Base-by-base conservation (phyloP, 2,113 vertebrate genomes). In the Cathartes aura region DNA sequence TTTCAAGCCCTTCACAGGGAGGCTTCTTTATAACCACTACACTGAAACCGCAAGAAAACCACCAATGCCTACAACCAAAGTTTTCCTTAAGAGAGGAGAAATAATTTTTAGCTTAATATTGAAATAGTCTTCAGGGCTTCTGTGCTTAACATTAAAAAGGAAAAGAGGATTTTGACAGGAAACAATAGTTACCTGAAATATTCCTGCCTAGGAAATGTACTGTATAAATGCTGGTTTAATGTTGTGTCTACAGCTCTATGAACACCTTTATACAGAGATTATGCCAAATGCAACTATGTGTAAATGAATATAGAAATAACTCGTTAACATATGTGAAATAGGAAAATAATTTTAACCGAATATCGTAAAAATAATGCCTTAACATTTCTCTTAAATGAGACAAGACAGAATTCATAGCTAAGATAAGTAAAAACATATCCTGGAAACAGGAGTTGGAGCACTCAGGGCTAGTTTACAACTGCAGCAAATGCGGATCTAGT, bases 311-410 rank as follows among this genome's bases (percentile, higher is more conserved):
- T 0, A 55, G 29, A 43, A 56, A 62, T 45, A 70, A 83, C 15
- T 34, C 2, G 2, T 16, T 73, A 70, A 42, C 0, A 0, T 26
- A 38, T 1, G 18, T 23, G 38, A 82, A 81, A 64, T 1, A 32
- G 17, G 55, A 83, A 83, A 55, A 78, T 21, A 50, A 81, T 15
- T 45, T 58, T 15, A 92, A 90, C 7, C 7, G 26, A 72, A 4
- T 23, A 29, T 2, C 3, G 1, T 34, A 34, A 82, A 78, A 92
- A 90, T 18, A 91, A 53, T 26, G 53, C 24, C 16, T 52, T 59
- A 18, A 38, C 2, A 1, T 56, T 24, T 17, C 30, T 64, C 45
- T 64, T 40, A 26, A 45, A 73, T 48, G 42, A 88, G 62, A 64
- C 21, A 64, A 40, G 43, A 60, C 27, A 55, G 32, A 74, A 90